A percentile compares a stretch with the other conserved stretches of the same genome.
Evolutionary conservation across 2,888 invertebrate genomes (phyloP).

Genomic region (Blomia tropicalis): DNA sequence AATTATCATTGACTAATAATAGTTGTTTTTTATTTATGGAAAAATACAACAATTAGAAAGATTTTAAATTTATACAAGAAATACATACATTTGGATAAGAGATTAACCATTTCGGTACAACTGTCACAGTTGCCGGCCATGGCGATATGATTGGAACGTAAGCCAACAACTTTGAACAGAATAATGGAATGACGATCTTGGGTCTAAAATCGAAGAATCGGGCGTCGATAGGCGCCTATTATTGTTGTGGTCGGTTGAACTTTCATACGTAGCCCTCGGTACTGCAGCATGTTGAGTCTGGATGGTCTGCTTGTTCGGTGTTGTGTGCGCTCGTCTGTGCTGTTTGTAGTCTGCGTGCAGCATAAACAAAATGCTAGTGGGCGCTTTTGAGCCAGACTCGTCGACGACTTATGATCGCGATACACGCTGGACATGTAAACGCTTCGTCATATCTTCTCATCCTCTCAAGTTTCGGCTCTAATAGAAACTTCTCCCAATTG

Average conservation of each 20-base stretch:
- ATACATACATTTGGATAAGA: conserved; percentile 64
- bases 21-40: conserved; percentile 10
- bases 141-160: background rate
- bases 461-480: no score
- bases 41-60: background rate
- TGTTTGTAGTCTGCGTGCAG: no score
- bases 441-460: no score
- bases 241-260: background rate
- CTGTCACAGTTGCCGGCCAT: conserved; percentile 61
- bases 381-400: no score
- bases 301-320: background rate
- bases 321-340: background rate
- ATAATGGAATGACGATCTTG: background rate
- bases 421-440: no score
- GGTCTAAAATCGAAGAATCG: no score
- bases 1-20: conserved; percentile 9
- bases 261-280: background rate
- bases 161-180: background rate
- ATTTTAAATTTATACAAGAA: background rate
- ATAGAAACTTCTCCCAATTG: no score
- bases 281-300: background rate
- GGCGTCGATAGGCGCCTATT: no score
- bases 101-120: conserved; percentile 80
- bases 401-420: no score
- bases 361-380: no score